These are phyloP conservation scores for Coleophora deauratella DNA, from an alignment of 2,888 invertebrate genomes.

Conservation along the genomic window DNA sequence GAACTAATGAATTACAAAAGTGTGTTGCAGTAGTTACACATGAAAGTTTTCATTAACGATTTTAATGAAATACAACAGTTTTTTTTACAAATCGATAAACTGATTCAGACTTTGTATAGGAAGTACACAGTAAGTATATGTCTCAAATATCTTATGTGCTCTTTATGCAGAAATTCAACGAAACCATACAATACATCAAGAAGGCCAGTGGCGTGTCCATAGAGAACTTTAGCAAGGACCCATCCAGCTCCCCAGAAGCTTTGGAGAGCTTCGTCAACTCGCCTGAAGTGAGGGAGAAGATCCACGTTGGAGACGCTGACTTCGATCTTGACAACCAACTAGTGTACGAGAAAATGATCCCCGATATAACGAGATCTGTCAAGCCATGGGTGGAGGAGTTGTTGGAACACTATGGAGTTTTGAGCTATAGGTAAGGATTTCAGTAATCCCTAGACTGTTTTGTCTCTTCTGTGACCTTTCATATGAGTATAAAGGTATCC, in stretches of 20 bases:
- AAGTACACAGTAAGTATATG: too few species aligned
- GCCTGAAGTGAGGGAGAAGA: constrained; percentile 55
- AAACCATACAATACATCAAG: constrained; percentile 44
- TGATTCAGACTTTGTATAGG: too few species aligned
- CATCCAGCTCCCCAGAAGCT: constrained; percentile 11
- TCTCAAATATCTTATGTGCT: too few species aligned
- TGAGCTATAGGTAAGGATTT: constrained; percentile 71
- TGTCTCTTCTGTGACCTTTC: neutral
- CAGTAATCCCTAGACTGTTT: neutral
- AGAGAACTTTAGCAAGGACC: constrained; percentile 31
- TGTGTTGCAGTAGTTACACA: too few species aligned
- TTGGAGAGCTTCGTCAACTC: constrained; percentile 32
- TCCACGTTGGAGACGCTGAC: constrained; percentile 48
- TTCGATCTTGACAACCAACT: constrained; percentile 38
- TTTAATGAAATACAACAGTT: too few species aligned
- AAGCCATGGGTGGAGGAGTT: constrained; percentile 75
- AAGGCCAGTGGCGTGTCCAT: constrained; percentile 31
- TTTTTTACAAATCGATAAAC: too few species aligned
- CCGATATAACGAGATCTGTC: constrained; percentile 80
- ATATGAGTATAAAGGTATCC: neutral
- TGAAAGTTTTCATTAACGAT: too few species aligned
- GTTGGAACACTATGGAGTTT: constrained; percentile 75
- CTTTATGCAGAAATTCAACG: constrained; percentile 38
- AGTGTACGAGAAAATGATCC: constrained; percentile 76
- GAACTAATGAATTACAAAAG: too few species aligned